phyloP scores from a whole-genome alignment of 2,888 invertebrate genomes.

The Xanthorhoe spadicearia region DNA sequence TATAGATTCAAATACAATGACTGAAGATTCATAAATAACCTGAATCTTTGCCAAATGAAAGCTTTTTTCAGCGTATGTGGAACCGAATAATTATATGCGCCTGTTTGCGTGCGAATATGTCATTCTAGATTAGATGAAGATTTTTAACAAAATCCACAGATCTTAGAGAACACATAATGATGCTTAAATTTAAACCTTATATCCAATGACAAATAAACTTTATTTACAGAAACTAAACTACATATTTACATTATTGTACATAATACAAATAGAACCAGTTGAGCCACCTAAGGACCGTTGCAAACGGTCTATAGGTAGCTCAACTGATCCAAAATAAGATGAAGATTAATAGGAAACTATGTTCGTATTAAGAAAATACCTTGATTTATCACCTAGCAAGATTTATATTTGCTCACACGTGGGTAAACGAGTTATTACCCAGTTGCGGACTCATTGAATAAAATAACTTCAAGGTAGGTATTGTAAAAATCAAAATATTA shows the following conservation, averaged over 20 bases:
- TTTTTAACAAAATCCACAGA: too few relatives aligned
- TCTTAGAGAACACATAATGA: too few relatives aligned
- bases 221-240: too few relatives aligned
- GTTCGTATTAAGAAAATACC: constrained; percentile 40
- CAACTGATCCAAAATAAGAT: background rate
- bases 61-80: constrained; percentile 2
- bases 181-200: too few relatives aligned
- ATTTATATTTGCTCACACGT: background rate
- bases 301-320: too few relatives aligned
- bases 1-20: constrained; percentile 19
- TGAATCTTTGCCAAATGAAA: constrained; percentile 24
- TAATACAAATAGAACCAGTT: too few relatives aligned
- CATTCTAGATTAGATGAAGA: constrained; percentile 6
- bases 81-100: constrained; percentile 10
- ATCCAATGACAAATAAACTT: too few relatives aligned
- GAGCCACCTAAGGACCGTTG: too few relatives aligned
- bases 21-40: constrained; percentile 19
- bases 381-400: background rate
- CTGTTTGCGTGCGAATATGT: constrained; percentile 12
- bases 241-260: too few relatives aligned
- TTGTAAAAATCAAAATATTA: background rate
- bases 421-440: background rate
- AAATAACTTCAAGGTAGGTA: too few relatives aligned
- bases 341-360: constrained; percentile 9
- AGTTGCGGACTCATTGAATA: constrained; percentile 60